These are phyloP conservation scores for Eucera pruinosa DNA, from an alignment of 2,888 invertebrate species.

Conservation along the genomic window DNA sequence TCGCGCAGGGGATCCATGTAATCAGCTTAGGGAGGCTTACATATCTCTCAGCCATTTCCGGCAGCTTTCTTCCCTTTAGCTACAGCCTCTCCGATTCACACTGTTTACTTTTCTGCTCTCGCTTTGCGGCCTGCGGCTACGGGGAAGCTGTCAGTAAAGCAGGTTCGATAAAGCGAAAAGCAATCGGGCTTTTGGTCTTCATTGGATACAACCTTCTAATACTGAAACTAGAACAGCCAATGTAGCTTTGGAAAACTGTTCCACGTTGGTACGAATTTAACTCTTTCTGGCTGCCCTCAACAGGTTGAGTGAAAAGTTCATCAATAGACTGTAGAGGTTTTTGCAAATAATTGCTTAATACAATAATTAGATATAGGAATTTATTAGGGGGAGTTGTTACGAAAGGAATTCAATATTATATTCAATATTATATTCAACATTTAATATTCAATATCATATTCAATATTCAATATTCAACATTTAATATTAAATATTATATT, in stretches of 20 bases:
- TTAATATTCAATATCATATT: too few relatives aligned
- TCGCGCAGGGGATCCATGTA: slow-evolving; percentile 43
- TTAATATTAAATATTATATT: too few relatives aligned
- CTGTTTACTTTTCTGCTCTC: slow-evolving; percentile 54
- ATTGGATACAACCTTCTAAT: slow-evolving; percentile 30
- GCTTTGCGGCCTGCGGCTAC: slow-evolving; percentile 31
- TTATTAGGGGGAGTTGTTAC: too few relatives aligned
- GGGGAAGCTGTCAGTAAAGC: slow-evolving; percentile 29
- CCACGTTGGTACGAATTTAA: not conserved
- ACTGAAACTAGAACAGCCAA: slow-evolving; percentile 1
- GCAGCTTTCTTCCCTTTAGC: slow-evolving; percentile 19
- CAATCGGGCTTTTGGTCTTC: slow-evolving; percentile 35
- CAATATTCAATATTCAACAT: too few relatives aligned
- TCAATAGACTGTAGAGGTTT: not conserved
- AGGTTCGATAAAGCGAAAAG: slow-evolving; percentile 42
- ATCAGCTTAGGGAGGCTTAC: slow-evolving; percentile 59
- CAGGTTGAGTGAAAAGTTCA: not conserved
- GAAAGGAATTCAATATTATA: too few relatives aligned
- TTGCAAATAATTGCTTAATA: too few relatives aligned
- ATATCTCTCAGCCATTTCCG: slow-evolving; percentile 34
- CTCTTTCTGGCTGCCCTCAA: not conserved
- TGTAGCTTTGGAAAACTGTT: not conserved
- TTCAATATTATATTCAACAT: too few relatives aligned
- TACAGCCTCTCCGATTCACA: slow-evolving; percentile 32
- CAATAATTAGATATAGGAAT: too few relatives aligned